A percentile compares a stretch with the other conserved stretches of the same genome.
These are phyloP conservation scores for Bursaphelenchus okinawaensis DNA, from an alignment of 2,888 invertebrate genomes.

Conservation along the genomic window DNA sequence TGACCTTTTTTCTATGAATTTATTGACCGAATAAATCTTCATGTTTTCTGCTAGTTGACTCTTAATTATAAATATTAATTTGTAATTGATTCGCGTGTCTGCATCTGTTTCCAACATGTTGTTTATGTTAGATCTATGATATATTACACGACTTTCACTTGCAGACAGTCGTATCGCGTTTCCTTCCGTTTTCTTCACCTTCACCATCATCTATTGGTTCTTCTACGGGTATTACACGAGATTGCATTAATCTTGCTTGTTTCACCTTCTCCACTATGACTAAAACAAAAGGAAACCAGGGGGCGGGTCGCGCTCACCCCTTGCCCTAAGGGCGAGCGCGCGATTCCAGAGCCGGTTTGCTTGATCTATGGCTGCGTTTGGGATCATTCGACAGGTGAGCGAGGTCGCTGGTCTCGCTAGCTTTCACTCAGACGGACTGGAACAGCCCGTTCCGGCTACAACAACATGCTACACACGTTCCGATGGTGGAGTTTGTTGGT, in stretches of 20 bases:
- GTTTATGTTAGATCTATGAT: background rate
- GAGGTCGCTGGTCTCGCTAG: background rate
- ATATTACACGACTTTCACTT: constrained; percentile 24
- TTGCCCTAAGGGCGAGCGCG: background rate
- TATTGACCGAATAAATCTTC: too few species aligned
- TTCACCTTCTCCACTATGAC: background rate
- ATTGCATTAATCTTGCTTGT: background rate
- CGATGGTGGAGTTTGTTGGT: background rate
- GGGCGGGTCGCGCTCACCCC: background rate
- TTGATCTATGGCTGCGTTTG: background rate
- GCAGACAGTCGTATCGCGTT: constrained; percentile 51
- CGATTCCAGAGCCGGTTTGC: background rate
- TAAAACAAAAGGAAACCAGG: background rate
- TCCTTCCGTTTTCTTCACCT: constrained; percentile 44
- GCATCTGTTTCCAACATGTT: background rate
- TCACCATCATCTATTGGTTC: constrained; percentile 48
- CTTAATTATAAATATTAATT: too few species aligned
- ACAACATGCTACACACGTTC: background rate
- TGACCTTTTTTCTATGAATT: too few species aligned
- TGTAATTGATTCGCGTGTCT: too few species aligned
- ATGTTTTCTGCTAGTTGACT: too few species aligned
- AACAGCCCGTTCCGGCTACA: background rate
- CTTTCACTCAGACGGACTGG: background rate
- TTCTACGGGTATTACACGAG: constrained; percentile 35
- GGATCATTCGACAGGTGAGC: too few species aligned